These are phyloP conservation scores for Strix uralensis DNA, from an alignment of 2,113 vertebrate genomes.

Conservation along the genomic window DNA sequence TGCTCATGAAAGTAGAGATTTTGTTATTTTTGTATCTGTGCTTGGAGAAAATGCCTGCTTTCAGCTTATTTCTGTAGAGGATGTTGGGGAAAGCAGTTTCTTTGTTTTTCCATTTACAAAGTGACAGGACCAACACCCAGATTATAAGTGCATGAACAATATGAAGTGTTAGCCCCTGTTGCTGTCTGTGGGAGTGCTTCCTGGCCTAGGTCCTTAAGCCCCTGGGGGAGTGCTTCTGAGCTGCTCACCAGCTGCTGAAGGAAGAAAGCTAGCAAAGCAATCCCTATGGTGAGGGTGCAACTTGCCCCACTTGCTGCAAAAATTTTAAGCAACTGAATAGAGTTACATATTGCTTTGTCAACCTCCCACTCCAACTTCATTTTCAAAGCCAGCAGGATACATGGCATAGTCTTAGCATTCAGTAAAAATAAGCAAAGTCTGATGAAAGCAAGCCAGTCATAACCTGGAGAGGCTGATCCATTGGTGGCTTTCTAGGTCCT, in stretches of 20 bases:
- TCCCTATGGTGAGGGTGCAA: not conserved
- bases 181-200: fast-evolving
- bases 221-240: fast-evolving
- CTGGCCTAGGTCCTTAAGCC: not conserved
- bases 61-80: not conserved
- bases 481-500: not conserved
- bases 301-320: fast-evolving
- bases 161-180: not conserved
- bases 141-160: not conserved
- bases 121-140: too few species aligned
- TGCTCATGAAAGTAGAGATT: not conserved
- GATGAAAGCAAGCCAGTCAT: fast-evolving
- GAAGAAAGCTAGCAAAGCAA: not conserved
- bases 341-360: not conserved
- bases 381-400: not conserved
- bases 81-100: not conserved
- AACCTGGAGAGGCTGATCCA: not conserved
- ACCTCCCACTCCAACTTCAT: fast-evolving
- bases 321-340: not conserved
- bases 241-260: not conserved
- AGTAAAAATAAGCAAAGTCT: not conserved
- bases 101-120: not conserved
- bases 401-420: not conserved
- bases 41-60: not conserved
- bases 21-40: not conserved